Base-by-base conservation (phyloP, 2,888 invertebrate genomes). In the Tachina fera region DNA sequence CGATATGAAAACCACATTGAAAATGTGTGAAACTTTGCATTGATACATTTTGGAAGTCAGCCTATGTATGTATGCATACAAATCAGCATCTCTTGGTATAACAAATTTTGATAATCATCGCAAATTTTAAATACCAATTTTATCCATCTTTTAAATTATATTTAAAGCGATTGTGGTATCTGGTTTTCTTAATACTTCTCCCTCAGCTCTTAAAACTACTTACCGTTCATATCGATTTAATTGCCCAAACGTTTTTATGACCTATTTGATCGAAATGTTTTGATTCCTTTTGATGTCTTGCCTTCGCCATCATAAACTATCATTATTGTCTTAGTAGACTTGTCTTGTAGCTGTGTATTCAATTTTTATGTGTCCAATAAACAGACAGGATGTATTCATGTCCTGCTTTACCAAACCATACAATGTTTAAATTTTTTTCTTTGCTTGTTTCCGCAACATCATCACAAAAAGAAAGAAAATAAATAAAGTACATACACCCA, bases 181-280 rank as follows among this genome's bases (percentile, higher is more conserved):
- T 53, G 43, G 14, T 22, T n/a, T 9, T 51, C 14, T 68, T 14
- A 39, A 0, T 68, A 39, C 10, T 47, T 43, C 13, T 11, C 19
- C 45, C 56, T 9, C 31, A 31, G 45, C 43, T 60, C 31, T 11
- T 13, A 61, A 78, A 60, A 39, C 45, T 6, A 19, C 61, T 60
- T 4, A 4, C 31, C 47, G 22, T 63, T n/a, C 47, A 63, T 63
- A 41, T 65, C 63, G 19, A 56, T 70, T 22, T 56, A 82, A 76
- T 65, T 75, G 70, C 56, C 13, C 11, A 47, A 71, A 76, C 70
- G 51, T 56, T 82, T 76, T 82, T 65, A 71, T 71, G 61, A 39
- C 14, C 76, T 56, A 76, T 65, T 76, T 65, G 49, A 58, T 63
- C 4, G 47, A 82, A 56, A 56, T 76, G 14, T 76, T 82, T 74